phyloP scores from a whole-genome alignment of 2,113 vertebrate genomes.

The Urocynchramus pylzowi region DNA sequence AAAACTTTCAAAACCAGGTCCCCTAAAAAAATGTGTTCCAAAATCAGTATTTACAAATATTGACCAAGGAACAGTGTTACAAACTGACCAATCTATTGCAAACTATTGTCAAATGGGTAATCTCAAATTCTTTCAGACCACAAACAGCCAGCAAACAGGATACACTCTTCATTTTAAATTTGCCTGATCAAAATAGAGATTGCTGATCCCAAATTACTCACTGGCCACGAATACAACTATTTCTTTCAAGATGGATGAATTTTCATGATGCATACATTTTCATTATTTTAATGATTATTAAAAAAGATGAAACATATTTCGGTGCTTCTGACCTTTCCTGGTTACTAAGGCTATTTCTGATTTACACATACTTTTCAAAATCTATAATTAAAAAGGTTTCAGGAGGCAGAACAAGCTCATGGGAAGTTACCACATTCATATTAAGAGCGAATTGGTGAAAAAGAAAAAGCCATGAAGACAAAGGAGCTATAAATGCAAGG shows the following conservation, averaged over 20 bases:
- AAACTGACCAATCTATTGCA: not conserved
- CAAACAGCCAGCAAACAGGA: not conserved
- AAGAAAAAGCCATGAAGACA: not conserved
- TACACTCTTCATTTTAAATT: not conserved
- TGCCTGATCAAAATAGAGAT: not conserved
- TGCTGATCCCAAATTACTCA: not conserved
- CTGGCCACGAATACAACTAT: not conserved
- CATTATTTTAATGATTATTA: not conserved
- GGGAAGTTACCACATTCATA: not conserved
- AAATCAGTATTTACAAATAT: not conserved
- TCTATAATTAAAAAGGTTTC: not conserved
- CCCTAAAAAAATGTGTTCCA: not conserved
- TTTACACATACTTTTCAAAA: not conserved
- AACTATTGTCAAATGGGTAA: not conserved
- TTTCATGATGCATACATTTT: no score
- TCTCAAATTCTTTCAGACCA: not conserved
- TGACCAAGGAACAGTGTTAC: not conserved
- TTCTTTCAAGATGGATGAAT: not conserved
- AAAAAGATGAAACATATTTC: not conserved
- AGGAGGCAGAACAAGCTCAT: not conserved
- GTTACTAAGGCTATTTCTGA: not conserved
- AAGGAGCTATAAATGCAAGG: not conserved
- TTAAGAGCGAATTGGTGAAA: not conserved
- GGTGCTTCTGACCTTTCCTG: not conserved
- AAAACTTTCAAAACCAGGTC: not conserved